These are phyloP conservation scores for Vireo griseus DNA, from an alignment of 2,797 vertebrate species.

Conservation along the genomic window DNA sequence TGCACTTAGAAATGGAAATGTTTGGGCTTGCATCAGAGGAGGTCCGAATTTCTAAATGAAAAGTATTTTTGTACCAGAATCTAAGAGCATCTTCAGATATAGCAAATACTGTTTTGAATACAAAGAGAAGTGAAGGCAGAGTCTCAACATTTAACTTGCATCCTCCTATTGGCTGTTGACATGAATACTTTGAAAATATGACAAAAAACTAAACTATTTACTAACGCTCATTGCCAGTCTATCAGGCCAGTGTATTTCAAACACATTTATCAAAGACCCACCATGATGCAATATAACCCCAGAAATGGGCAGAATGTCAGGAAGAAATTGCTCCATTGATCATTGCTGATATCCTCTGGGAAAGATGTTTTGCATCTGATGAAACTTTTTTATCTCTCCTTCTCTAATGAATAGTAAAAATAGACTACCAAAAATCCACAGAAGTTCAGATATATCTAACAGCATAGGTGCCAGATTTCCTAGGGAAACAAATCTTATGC, in stretches of 20 bases:
- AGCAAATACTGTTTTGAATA: no score
- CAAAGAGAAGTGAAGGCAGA: slow-evolving; percentile 43
- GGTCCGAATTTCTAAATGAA: slow-evolving; percentile 56
- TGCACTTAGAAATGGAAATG: slow-evolving; percentile 65
- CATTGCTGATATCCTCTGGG: neutral
- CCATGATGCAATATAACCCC: slow-evolving; percentile 21
- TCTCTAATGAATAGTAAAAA: neutral
- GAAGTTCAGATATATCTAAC: neutral
- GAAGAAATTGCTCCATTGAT: neutral
- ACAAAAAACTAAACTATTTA: slow-evolving; percentile 67
- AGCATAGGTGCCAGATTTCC: neutral
- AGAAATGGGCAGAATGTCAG: neutral
- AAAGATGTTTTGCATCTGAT: neutral
- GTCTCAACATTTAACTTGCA: neutral
- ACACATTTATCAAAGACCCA: slow-evolving; percentile 33
- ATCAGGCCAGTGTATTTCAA: slow-evolving; percentile 44
- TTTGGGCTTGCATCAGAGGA: slow-evolving; percentile 36
- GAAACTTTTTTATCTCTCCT: neutral
- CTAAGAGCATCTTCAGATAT: slow-evolving; percentile 61
- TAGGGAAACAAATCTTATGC: neutral
- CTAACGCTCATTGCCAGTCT: slow-evolving; percentile 55
- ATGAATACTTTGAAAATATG: slow-evolving; percentile 58
- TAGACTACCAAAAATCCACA: neutral
- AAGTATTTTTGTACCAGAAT: slow-evolving; percentile 66
- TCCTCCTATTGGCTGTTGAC: slow-evolving; percentile 27